Conservation (phyloP, 2,113 vertebrate species). For the Cinclus mexicanus region DNA sequence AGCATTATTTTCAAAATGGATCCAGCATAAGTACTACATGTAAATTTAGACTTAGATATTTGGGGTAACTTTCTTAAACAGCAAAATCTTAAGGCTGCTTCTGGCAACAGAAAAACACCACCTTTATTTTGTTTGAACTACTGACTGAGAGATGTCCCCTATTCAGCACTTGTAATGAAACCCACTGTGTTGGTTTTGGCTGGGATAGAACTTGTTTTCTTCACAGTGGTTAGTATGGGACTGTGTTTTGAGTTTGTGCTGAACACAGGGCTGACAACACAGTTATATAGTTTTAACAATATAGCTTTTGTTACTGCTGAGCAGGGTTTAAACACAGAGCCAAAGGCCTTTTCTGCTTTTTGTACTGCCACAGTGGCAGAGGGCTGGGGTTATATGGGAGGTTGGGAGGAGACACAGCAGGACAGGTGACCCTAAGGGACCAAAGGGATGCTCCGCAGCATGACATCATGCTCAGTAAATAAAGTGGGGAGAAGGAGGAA, state of each 20-base stretch:
- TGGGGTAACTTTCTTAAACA: neutral
- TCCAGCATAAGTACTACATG: rapidly evolving
- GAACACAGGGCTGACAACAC: neutral
- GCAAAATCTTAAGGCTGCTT: neutral
- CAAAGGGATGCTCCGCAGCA: neutral
- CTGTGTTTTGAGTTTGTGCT: neutral
- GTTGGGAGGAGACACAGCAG: neutral
- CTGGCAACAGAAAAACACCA: neutral
- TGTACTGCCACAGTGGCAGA: neutral
- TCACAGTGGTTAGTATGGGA: neutral
- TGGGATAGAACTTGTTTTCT: neutral
- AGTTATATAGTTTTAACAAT: neutral
- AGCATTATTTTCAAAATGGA: neutral
- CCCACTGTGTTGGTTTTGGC: neutral
- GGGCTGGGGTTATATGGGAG: neutral
- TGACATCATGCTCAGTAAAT: neutral
- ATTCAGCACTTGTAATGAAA: neutral
- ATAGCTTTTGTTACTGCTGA: neutral
- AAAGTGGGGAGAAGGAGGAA: neutral
- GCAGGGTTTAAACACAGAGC: neutral
- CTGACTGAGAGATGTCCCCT: neutral
- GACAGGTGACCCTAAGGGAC: neutral
- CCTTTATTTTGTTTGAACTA: neutral
- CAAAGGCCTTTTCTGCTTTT: neutral
- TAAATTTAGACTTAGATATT: neutral